Evolutionary conservation across 1,140 invertebrate genomes (phyloP), one percentile per base, ranked within the genome.

Genomic region (Drosophila melanogaster): DNA sequence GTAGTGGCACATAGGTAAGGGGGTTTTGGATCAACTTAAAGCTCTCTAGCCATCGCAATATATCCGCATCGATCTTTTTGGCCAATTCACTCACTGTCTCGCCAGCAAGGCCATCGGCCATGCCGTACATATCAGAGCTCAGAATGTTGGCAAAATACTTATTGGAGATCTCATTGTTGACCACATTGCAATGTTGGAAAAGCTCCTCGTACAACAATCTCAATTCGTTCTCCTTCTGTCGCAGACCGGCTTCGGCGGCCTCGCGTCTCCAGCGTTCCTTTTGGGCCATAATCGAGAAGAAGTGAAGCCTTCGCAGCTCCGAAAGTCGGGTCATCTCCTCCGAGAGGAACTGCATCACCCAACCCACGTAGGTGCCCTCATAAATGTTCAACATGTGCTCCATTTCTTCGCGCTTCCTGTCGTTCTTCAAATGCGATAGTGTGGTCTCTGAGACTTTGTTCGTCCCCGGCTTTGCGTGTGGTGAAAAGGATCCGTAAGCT

Each of bases 151-250:
- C 93, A 40, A 96, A 92, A 87, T 95, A 96, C 0, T 93, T 89
- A 94, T 95, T 6, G 95, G 94, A 10, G 92, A 94, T 19, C 93
- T 93, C 92, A 94, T 94, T 60, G 79, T 95, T 93, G 8, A 94
- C 92, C 79, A 94, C 93, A 47, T 80, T 79, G 24, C 33, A 57
- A 3, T 77, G 30, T 41, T 90, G 77, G 60, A 95, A 96, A 54
- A 96, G 94, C 92, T 96, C 95, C 79, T 96, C 95, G 55, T 96
- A 94, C 79, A 96, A 94, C 56, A 93, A 70, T 33, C 95, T 92
- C 58, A 94, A 85, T 59, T 94, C 92, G 69, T 95, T 93, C 81
- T 96, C 95, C 33, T 93, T 92, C 77, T 96, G 95, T 14, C 95
- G 83, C 43, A 93, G 84, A 14, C 95, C 95, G 44, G 94, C 94